Conservation (phyloP, 2,797 vertebrate genomes). For the Halcyon leucocephala region DNA sequence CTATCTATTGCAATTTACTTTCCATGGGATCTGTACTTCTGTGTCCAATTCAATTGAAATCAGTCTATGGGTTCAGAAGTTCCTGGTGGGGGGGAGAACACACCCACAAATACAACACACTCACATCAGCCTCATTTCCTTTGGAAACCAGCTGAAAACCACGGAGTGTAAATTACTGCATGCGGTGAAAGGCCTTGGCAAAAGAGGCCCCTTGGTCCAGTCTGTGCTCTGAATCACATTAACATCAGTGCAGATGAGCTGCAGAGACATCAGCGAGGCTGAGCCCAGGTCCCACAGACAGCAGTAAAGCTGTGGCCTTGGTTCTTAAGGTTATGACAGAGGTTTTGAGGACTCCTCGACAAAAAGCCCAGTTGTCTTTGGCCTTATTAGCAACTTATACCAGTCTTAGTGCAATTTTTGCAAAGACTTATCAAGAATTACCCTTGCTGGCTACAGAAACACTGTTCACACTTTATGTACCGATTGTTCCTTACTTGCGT, state of each 20-base stretch:
- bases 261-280: not conserved
- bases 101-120: not conserved
- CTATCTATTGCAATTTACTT: not conserved
- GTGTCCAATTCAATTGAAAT: not conserved
- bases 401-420: not conserved
- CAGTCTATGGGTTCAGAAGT: not conserved
- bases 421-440: not conserved
- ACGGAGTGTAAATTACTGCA: not conserved
- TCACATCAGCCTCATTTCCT: not conserved
- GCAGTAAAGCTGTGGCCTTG: not conserved
- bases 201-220: not conserved
- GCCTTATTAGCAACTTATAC: not conserved
- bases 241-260: not conserved
- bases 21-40: not conserved
- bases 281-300: not conserved
- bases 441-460: not conserved
- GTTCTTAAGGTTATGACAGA: not conserved
- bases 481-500: not conserved
- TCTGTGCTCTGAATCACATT: not conserved
- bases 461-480: accelerated
- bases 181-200: not conserved
- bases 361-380: not conserved
- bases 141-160: not conserved
- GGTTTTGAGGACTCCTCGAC: not conserved
- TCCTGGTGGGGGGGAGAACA: not conserved